Evolutionary conservation across 1,140 invertebrate genomes (phyloP), one percentile per base, ranked within the genome.

Genomic region (Callitettix versicolor): DNA sequence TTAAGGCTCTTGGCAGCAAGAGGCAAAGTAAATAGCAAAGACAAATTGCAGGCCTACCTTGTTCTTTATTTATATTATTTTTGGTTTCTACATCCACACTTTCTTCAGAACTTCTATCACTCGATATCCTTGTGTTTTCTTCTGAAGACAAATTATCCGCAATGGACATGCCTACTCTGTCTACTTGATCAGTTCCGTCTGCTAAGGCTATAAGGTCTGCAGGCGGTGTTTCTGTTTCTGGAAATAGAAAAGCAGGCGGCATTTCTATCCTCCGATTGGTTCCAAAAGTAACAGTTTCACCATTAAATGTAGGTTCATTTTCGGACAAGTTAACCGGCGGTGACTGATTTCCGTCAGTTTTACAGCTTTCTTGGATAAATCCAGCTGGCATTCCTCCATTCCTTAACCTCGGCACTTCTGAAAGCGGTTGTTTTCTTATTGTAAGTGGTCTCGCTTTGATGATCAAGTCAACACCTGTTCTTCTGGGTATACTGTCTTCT

Each of bases 361-460:
- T 22, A 2, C 9, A 15, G 12, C 12, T 46, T 1, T 36, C 34
- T 30, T 15, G n/a, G 0, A 47, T 15, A 14, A 30, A 30, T 30
- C 26, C 26, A 3, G 26, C 3, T 30, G 26, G 26, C 9, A 30
- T 30, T 30, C 51, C 26, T 42, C 42, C 51, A 48, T 78, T 80
- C 64, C 82, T 77, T 20, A 88, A 68, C 57, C 84, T 84, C 1
- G 86, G 86, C 58, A 85, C 84, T 65, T 88, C 84, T 50, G 80
- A 80, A 5, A 85, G 64, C 0, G 80, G 79, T 57, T 83, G 79
- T 67, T 89, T 90, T 69, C 86, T 84, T 49, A 90, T 77, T 33
- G 84, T 85, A 52, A 90, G 65, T 1, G 86, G 84, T 56, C 84
- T 80, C 1, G 87, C 81, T 71, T 89, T 88, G 51, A 90, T 88